A percentile compares a stretch with the other conserved stretches of the same genome.
Evolutionary conservation across 2,888 invertebrate species (phyloP).

Genomic region (Callimorpha dominula): DNA sequence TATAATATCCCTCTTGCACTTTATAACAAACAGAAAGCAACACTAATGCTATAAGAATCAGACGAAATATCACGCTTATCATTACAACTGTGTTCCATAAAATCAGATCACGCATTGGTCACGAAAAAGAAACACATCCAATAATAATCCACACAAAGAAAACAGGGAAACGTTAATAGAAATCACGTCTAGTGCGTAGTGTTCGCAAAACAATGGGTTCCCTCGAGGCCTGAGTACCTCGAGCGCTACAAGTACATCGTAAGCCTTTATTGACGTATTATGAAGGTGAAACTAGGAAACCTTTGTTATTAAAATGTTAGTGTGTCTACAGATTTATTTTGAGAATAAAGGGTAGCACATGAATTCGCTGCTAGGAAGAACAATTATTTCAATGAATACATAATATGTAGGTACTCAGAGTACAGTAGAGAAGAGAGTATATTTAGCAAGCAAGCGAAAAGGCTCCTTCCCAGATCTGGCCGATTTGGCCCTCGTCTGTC

Average conservation of each 20-base stretch:
- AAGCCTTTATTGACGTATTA: constrained; percentile 54
- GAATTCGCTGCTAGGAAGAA: background rate
- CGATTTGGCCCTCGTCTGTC: no score
- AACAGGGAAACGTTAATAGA: constrained; percentile 65
- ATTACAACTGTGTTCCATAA: background rate
- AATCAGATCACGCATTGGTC: constrained; percentile 37
- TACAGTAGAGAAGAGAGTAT: no score
- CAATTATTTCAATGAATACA: background rate
- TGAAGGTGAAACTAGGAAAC: constrained; percentile 62
- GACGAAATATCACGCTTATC: no score
- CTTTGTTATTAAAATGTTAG: constrained; percentile 55
- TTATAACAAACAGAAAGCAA: no score
- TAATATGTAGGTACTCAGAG: background rate
- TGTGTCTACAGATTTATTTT: constrained; percentile 26
- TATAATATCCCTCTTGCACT: no score
- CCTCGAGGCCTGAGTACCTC: constrained; percentile 59
- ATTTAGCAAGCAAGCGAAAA: no score
- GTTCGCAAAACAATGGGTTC: constrained; percentile 65
- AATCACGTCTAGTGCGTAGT: constrained; percentile 63
- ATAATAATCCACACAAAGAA: constrained; percentile 57
- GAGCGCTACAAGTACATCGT: constrained; percentile 42
- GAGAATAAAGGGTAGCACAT: background rate
- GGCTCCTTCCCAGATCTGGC: no score
- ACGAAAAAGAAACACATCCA: constrained; percentile 51
- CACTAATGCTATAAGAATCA: no score